Base-by-base conservation (phyloP, 2,113 vertebrate genomes). In the Caretta caretta region DNA sequence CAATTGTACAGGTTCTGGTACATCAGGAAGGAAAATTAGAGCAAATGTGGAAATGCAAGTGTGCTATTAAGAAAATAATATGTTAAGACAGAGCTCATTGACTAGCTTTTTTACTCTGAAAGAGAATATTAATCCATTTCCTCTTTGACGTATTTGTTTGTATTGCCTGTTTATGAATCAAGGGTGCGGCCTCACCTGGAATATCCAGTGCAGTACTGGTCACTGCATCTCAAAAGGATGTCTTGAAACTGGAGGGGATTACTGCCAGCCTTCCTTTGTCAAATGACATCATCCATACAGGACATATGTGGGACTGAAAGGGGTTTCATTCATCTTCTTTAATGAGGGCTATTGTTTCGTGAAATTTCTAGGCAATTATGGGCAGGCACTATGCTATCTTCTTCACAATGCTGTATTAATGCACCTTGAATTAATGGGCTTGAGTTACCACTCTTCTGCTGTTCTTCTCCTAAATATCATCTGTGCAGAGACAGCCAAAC, bases 101-200 rank as follows among this genome's bases (percentile, higher is more conserved):
- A 92, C 1, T 8, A 90, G 38, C 69, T 94, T 80, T 86, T 93
- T 93, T 88, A 3, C 62, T 38, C 53, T 50, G 50, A 92, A 57
- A 50, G 89, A 93, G 75, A 88, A 97, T 88, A 96, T 95, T 78
- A 91, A 80, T 84, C 86, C 35, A 20, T 97, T 96, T 96, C 84
- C 92, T 88, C 17, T 91, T 90, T 92, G 91, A 92, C 88, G 4
- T 86, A 75, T 96, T 91, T 96, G 84, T 94, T 85, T 93, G 76
- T 38, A 86, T 72, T 90, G 91, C 6, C 51, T 88, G 69, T 91
- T 80, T 80, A 90, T 93, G 84, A 89, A 62, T 82, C 59, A 90
- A 87, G 82, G 51, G 17, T 79, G 76, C 51, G 20, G 25, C 42
- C 75, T 78, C 46, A 78, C 20, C 65, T 46, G 75, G 42, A 93